Evolutionary conservation across 2,888 invertebrate genomes (phyloP).

Genomic region (Aquatica leii): DNA sequence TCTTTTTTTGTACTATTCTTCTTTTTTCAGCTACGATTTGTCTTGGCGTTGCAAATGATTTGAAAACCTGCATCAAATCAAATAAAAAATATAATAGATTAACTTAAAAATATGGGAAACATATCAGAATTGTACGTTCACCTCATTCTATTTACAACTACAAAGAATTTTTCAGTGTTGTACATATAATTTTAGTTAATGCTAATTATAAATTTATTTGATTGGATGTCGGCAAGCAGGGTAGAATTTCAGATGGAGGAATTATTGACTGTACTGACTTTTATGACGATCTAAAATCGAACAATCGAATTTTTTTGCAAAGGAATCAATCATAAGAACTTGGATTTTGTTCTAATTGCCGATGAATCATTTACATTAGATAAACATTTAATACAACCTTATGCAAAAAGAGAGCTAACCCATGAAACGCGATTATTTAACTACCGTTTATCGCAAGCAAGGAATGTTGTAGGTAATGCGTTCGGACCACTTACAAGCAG

Average conservation of each 20-base stretch:
- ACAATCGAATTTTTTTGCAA: slow-evolving; percentile 23
- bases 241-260: slow-evolving; percentile 40
- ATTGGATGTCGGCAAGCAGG: slow-evolving; percentile 36
- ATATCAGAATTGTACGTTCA: slow-evolving; percentile 28
- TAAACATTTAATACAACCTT: slow-evolving; percentile 31
- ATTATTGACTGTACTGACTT: slow-evolving; percentile 34
- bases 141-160: slow-evolving; percentile 47
- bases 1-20: no score
- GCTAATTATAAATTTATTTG: slow-evolving; percentile 36
- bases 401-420: slow-evolving; percentile 33
- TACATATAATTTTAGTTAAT: slow-evolving; percentile 39
- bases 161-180: slow-evolving; percentile 40
- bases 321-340: slow-evolving; percentile 26
- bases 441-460: slow-evolving; percentile 37
- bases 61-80: neutral
- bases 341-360: no score
- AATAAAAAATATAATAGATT: neutral
- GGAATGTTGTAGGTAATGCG: slow-evolving; percentile 29
- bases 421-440: slow-evolving; percentile 36
- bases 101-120: neutral
- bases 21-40: no score
- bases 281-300: slow-evolving; percentile 21
- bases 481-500: slow-evolving; percentile 20
- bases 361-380: slow-evolving; percentile 28
- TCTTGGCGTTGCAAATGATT: neutral